Base-by-base conservation (phyloP, 2,888 invertebrate genomes). In the Agonopterix arenella region DNA sequence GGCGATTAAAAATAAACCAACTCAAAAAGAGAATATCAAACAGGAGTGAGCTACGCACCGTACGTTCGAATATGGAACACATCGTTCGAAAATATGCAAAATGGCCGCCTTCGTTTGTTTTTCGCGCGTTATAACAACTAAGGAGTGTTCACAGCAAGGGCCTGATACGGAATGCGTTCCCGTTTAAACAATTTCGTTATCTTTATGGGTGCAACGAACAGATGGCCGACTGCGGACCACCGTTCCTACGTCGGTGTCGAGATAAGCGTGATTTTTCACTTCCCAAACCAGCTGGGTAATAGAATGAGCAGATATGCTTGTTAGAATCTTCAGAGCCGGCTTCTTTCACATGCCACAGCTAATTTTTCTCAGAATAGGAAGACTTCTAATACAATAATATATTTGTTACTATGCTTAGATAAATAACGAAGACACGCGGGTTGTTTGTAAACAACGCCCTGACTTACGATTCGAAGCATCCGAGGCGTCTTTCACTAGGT, bases 121-220 rank as follows among this genome's bases (percentile, higher is more conserved):
- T 85, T 84, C 83, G 85, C 85, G 83, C 79, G 80, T 76, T 73
- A 76, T 75, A 70, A 73, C 61, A 62, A 57, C 55, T 53, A 72
- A 73, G 70, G 70, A 74, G 75, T 74, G 80, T 68, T 75, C 82
- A 62, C 70, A 59, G 61, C 79, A 73, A 78, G 73, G 73, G 77
- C 68, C 73, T 71, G 81, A 79, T 74, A 78, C 74, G 70, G 86
- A 78, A 78, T 73, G 74, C 72, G 72, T 76, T 79, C 80, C 80
- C 76, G 76, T 79, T 80, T 72, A 75, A 79, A 80, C 76, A 71
- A 70, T 76, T 79, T 80, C 80, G 78, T 89, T 89, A 89, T 89
- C 88, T 85, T 80, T 83, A 83, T 81, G 88, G 78, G 85, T 86
- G 88, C 89, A 88, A 86, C 84, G 85, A 85, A 85, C 88, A 86